Base-by-base conservation (phyloP, 2,113 vertebrate species). In the Pleuronectes platessa region DNA sequence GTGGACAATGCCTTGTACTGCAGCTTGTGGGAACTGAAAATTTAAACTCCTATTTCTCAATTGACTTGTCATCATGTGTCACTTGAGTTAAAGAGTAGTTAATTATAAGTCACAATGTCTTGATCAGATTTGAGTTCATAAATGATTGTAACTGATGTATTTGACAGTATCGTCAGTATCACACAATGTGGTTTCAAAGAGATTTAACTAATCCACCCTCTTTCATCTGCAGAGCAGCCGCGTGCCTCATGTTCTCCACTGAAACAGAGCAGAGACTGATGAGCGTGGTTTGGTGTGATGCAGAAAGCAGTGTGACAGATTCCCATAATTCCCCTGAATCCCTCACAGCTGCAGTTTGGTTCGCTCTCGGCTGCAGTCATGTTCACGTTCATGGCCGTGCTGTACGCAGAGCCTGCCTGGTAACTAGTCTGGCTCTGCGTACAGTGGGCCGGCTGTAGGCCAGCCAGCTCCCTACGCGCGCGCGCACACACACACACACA, bases 401-500 rank as follows among this genome's bases (percentile, higher is more conserved):
- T 79, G 77, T 72, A 47, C 47, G 87, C 74, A 76, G 76, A 91
- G 81, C 85, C 84, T 90, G 89, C 90, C 90, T 90, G 87, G 87
- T 90, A 90, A 92, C 91, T 71, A 80, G 76, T 47, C 86, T 92
- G 89, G 85, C 87, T 92, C 75, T 55, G 63, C 76, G 74, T 81
- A 79, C 73, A 79, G 86, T 73, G 82, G 76, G 82, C 78, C 84
- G 70, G 73, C 85, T 76, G 65, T 68, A 73, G 77, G 75, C 81
- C 78, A 85, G 84, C 72, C 67, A 72, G 68, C 81, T 58, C 85
- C 24, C 64, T 20, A 21, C 58, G 54, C 76, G 15, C 76, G n/a
- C 61, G 54, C 63, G 31, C 72, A 35, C 71, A 27, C 69, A 37
- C 60, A 62, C 69, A 66, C 74, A 65, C 76, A 53, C 69, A 35